phyloP scores from a whole-genome alignment of 1,140 invertebrate genomes.

The Leptoteleia sp. region DNA sequence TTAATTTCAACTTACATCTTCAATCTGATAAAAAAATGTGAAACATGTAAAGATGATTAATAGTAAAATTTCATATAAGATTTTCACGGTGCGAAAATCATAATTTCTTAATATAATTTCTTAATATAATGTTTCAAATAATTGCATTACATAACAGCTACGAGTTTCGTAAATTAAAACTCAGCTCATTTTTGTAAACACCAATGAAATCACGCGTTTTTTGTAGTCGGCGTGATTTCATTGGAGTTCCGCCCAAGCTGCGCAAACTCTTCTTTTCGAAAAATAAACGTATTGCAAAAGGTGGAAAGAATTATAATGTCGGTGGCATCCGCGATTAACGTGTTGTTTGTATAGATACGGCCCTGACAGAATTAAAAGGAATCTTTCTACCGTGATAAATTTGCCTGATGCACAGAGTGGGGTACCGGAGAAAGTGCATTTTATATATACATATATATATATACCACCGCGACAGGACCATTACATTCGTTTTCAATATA shows the following conservation, averaged over 20 bases:
- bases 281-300: conserved; percentile 32
- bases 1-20: too few relatives aligned
- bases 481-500: conserved; percentile 77
- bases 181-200: conserved; percentile 34
- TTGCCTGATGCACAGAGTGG: conserved; percentile 69
- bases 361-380: conserved; percentile 78
- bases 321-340: conserved; percentile 21
- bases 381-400: conserved; percentile 79
- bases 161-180: conserved; percentile 25
- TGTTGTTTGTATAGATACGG: conserved; percentile 65
- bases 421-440: conserved; percentile 78
- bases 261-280: conserved; percentile 1
- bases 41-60: too few relatives aligned
- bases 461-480: conserved; percentile 71
- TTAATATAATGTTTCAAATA: conserved; percentile 15
- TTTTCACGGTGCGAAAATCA: not conserved
- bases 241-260: not conserved
- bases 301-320: conserved; percentile 32
- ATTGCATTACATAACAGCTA: conserved; percentile 9
- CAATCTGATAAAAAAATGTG: too few relatives aligned
- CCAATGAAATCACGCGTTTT: conserved; percentile 11
- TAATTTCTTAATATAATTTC: too few relatives aligned
- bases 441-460: conserved; percentile 80
- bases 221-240: conserved; percentile 2
- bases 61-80: too few relatives aligned